Conservation (phyloP, 2,113 vertebrate species). For the Dipodomys merriami region DNA sequence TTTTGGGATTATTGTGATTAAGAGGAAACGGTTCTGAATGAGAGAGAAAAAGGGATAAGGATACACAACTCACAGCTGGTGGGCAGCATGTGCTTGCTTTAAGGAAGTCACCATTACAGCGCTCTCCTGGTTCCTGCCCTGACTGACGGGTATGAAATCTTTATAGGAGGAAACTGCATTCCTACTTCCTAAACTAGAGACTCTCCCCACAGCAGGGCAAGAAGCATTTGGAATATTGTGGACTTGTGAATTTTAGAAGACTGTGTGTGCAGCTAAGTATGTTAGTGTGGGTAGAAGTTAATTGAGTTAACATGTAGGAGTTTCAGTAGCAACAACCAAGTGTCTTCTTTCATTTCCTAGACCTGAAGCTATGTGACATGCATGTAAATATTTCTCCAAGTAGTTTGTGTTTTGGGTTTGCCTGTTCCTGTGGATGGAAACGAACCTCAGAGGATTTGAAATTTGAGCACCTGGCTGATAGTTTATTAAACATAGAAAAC, state of each 20-base stretch:
- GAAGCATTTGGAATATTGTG: constrained; percentile 39
- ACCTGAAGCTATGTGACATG: not conserved
- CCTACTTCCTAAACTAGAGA: constrained; percentile 45
- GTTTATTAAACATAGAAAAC: not conserved
- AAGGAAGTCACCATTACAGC: constrained; percentile 89
- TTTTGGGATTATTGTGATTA: constrained; percentile 94
- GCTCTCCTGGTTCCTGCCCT: constrained; percentile 88
- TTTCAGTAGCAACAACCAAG: constrained; percentile 51
- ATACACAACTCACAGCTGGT: constrained; percentile 89
- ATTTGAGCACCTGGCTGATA: not conserved
- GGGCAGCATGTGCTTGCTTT: constrained; percentile 89
- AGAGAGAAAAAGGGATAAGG: constrained; percentile 87
- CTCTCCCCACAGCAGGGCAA: constrained; percentile 16
- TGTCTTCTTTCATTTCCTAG: constrained; percentile 55
- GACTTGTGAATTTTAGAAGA: constrained; percentile 24
- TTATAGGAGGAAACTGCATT: constrained; percentile 82
- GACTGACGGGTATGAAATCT: constrained; percentile 89
- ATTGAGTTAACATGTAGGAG: constrained; percentile 61
- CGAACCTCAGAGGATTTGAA: not conserved
- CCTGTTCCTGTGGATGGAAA: not conserved
- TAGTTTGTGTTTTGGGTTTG: not conserved
- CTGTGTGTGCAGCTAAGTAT: not conserved
- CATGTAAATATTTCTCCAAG: not conserved
- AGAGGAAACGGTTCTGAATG: constrained; percentile 90
- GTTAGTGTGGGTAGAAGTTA: not conserved